Conservation (phyloP, 37 sponge, comb jelly and placozoan species). For the Geodia barretti region DNA sequence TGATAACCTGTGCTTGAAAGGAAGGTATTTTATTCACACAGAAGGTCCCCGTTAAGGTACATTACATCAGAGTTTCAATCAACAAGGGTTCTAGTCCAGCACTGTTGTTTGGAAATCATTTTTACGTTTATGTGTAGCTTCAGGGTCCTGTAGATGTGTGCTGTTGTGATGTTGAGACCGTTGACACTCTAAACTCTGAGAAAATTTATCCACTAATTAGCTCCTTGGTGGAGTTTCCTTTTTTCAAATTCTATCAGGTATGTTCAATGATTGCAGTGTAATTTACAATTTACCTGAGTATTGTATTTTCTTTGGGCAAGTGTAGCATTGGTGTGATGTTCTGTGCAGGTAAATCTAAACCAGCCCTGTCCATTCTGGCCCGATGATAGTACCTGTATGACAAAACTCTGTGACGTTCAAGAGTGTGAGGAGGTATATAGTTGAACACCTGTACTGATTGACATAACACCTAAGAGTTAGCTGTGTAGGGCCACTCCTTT, state of each 20-base stretch:
- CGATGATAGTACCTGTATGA: conserved; percentile 81
- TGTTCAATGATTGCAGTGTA: not conserved
- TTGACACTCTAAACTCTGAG: conserved; percentile 71
- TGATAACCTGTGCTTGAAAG: no score
- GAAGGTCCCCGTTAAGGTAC: no score
- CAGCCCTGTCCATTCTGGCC: conserved; percentile 88
- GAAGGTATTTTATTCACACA: no score
- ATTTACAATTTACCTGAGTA: not conserved
- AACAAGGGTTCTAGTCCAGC: no score
- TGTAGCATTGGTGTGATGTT: no score
- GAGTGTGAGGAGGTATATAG: conserved; percentile 67
- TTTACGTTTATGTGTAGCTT: conserved; percentile 75
- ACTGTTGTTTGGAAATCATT: no score
- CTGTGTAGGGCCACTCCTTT: no score
- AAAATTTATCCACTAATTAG: conserved; percentile 65
- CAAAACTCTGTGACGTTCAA: conserved; percentile 79
- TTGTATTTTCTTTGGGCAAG: not conserved
- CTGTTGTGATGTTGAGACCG: conserved; percentile 90
- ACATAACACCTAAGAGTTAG: no score
- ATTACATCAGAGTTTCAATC: no score
- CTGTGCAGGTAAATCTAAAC: conserved; percentile 74
- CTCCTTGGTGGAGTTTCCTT: conserved; percentile 59
- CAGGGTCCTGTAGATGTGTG: conserved; percentile 88
- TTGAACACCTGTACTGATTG: no score
- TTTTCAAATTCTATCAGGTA: conserved; percentile 89